These are phyloP conservation scores for Anisognathus igniventris DNA, from an alignment of 2,797 vertebrate genomes.

Conservation along the genomic window DNA sequence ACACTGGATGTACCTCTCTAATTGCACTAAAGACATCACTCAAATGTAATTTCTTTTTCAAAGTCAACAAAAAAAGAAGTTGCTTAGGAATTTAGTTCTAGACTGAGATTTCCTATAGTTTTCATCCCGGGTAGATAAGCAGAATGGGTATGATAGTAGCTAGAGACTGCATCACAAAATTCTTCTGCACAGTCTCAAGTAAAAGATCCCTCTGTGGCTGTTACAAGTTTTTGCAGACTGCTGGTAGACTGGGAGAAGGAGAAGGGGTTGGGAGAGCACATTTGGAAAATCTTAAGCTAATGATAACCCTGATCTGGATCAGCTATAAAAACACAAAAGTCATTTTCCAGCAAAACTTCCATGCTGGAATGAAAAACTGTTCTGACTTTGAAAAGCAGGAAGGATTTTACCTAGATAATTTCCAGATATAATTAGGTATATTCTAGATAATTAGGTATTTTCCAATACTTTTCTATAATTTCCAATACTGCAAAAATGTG, in stretches of 20 bases:
- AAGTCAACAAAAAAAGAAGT: neutral
- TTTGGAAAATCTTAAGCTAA: neutral
- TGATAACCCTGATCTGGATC: neutral
- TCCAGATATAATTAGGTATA: neutral
- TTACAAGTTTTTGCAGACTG: neutral
- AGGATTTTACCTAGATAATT: neutral
- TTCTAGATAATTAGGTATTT: neutral
- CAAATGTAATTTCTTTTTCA: neutral
- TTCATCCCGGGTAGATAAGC: neutral
- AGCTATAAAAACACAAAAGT: neutral
- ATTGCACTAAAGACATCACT: neutral
- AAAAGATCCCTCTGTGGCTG: neutral
- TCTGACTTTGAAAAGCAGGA: neutral
- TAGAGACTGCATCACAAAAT: neutral
- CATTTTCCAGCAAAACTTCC: neutral
- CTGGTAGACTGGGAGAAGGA: neutral
- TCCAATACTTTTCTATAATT: neutral
- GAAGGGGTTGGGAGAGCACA: neutral
- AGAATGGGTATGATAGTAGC: neutral
- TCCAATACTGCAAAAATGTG: neutral
- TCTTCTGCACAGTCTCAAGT: neutral
- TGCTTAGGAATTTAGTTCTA: neutral
- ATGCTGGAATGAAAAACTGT: rapidly evolving
- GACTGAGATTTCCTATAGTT: neutral
- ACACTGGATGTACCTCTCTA: neutral